Percentiles rank a stretch among this genome's conserved stretches.
phyloP scores from a whole-genome alignment of 2,797 vertebrate species.

The Microtus obscurus region DNA sequence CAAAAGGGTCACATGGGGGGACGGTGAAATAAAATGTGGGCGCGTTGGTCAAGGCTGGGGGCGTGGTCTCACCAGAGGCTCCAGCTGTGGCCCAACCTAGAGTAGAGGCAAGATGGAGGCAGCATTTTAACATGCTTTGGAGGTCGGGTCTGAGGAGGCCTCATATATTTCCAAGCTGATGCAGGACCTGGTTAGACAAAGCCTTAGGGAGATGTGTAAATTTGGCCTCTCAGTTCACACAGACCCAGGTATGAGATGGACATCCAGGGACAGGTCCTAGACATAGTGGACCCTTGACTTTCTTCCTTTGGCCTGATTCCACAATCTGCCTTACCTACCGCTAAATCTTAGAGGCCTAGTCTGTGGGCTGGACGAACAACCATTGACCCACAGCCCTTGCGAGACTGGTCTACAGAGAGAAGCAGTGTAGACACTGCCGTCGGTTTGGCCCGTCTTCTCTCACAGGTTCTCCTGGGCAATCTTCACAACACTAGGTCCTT shows the following conservation, averaged over 20 bases:
- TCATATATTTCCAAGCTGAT: neutral
- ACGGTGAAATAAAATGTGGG: neutral
- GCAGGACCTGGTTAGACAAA: neutral
- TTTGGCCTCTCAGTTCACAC: neutral
- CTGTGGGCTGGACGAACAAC: neutral
- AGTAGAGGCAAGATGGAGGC: neutral
- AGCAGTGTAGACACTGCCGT: neutral
- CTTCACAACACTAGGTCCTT: constrained; percentile 17
- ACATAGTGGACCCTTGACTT: neutral
- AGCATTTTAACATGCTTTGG: neutral
- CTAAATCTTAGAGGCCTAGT: neutral
- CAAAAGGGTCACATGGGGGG: neutral
- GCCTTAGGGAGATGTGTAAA: neutral
- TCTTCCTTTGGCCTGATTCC: neutral
- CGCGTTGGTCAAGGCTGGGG: neutral
- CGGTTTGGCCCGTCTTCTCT: neutral
- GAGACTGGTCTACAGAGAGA: neutral
- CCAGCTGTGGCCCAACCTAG: neutral
- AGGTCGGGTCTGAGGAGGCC: neutral
- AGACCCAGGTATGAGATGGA: neutral
- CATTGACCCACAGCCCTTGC: neutral
- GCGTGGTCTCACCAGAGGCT: neutral
- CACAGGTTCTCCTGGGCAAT: neutral
- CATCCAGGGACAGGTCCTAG: neutral
- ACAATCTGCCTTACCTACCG: neutral